Conservation (phyloP, 2,888 invertebrate species). For the Blastobasis adustella region DNA sequence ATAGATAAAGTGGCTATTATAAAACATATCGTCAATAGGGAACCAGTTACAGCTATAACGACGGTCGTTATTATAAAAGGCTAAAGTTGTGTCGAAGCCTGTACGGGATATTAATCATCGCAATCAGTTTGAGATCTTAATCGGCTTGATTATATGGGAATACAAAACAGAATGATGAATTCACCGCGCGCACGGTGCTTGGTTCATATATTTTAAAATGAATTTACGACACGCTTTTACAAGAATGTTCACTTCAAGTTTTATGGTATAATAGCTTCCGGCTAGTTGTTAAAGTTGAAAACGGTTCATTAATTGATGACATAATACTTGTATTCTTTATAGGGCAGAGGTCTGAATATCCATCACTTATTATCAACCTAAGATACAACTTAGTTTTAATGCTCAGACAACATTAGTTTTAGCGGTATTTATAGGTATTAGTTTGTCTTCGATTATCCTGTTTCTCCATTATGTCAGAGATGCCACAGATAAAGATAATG, state of each 20-base stretch:
- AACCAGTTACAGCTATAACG: not conserved
- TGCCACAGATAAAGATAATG: no score
- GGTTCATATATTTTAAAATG: not conserved
- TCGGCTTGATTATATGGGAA: slow-evolving; percentile 20
- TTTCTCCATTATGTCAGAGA: no score
- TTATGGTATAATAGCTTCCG: not conserved
- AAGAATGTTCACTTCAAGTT: not conserved
- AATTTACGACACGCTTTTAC: not conserved
- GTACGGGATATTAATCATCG: slow-evolving; percentile 15
- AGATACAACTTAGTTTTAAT: no score
- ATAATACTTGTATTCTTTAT: no score
- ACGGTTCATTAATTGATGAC: no score
- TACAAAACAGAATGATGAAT: slow-evolving; percentile 16
- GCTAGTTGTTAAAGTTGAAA: not conserved
- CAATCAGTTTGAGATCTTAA: slow-evolving; percentile 17
- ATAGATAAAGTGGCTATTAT: no score
- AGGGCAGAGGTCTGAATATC: no score
- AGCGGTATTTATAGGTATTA: no score
- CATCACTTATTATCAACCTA: no score
- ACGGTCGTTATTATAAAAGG: not conserved
- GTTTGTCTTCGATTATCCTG: no score
- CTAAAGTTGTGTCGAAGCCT: slow-evolving; percentile 1
- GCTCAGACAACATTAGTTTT: no score
- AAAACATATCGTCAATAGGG: no score
- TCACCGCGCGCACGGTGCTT: not conserved